Conservation (phyloP, 2,797 vertebrate genomes). For the Cephalopachus bancanus region DNA sequence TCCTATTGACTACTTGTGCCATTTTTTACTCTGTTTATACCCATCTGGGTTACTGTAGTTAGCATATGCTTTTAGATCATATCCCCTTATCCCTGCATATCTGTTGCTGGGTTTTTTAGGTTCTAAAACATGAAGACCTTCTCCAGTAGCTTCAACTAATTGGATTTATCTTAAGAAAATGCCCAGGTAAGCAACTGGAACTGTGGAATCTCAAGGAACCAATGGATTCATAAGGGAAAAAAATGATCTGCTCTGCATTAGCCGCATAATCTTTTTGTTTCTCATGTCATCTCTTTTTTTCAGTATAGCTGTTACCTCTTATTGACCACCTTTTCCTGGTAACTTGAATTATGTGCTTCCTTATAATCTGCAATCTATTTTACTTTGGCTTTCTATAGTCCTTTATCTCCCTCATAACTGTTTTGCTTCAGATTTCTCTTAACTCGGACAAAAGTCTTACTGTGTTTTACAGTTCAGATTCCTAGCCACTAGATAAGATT, state of each 20-base stretch:
- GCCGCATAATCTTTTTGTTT: background rate
- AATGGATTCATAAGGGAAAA: background rate
- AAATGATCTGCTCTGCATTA: background rate
- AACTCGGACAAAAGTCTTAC: background rate
- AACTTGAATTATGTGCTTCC: background rate
- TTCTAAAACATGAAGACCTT: background rate
- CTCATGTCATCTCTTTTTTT: background rate
- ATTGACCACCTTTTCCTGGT: background rate
- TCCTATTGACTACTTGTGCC: background rate
- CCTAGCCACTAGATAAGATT: background rate
- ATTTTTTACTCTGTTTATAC: background rate
- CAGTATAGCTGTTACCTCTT: background rate
- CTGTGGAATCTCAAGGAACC: background rate
- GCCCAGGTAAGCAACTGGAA: background rate
- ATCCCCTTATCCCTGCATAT: background rate
- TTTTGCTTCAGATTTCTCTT: conserved; percentile 21
- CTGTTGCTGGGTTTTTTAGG: background rate
- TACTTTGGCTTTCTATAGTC: background rate
- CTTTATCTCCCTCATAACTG: background rate
- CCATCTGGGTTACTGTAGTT: background rate
- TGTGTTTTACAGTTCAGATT: background rate
- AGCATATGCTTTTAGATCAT: background rate
- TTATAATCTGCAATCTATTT: background rate
- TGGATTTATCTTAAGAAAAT: background rate
- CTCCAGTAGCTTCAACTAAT: background rate